Conservation (phyloP, 2,888 invertebrate genomes). For the Chrysolina haemoptera region DNA sequence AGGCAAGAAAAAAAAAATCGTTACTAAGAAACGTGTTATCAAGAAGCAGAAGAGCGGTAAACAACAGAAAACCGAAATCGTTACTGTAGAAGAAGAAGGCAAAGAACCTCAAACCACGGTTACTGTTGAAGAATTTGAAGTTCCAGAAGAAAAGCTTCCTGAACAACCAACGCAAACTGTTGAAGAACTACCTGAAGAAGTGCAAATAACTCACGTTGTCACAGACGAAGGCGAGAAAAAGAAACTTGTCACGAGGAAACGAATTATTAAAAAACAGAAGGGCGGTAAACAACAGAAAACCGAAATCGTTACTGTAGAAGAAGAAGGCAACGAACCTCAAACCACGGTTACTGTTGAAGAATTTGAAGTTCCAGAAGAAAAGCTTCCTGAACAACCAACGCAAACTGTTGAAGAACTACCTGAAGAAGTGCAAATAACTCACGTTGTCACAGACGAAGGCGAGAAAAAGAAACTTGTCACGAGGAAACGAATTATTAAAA, state of each 20-base stretch:
- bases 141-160: conserved; percentile 54
- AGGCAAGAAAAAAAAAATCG: too few relatives aligned
- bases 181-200: conserved; percentile 56
- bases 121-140: conserved; percentile 64
- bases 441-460: conserved; percentile 57
- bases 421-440: conserved; percentile 60
- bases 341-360: conserved; percentile 61
- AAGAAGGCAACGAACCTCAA: conserved; percentile 65
- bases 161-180: conserved; percentile 66
- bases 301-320: conserved; percentile 69
- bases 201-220: conserved; percentile 53
- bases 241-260: too few relatives aligned
- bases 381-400: conserved; percentile 59
- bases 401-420: conserved; percentile 59
- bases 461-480: conserved; percentile 60
- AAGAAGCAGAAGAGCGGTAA: conserved; percentile 66
- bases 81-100: conserved; percentile 68
- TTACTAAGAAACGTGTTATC: conserved; percentile 50
- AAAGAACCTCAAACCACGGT: conserved; percentile 61
- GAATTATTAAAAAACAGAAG: too few relatives aligned
- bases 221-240: conserved; percentile 53
- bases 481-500: conserved; percentile 54
- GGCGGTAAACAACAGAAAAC: conserved; percentile 42
- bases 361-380: conserved; percentile 58
- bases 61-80: conserved; percentile 64